Evolutionary conservation across 2,113 vertebrate species (phyloP), one percentile per base, ranked within the genome.

Genomic region (Anhinga anhinga): DNA sequence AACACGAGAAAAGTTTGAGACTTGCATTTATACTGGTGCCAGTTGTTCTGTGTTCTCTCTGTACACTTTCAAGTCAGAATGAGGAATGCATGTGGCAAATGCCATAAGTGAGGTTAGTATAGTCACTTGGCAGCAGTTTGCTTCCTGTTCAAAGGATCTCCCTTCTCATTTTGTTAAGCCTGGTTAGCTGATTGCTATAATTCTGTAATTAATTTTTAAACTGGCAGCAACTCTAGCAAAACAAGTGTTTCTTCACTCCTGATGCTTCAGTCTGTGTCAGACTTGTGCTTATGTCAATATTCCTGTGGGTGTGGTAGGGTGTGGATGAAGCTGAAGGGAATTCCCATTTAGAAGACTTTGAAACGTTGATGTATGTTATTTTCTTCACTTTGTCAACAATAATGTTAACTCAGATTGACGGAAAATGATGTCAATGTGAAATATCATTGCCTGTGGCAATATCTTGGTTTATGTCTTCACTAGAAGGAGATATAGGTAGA

Each of bases 11-110:
- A 77, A 61, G 12, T 13, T 47, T 26, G 40, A 86, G 36, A 19
- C 29, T 59, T 0, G 0, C 1, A 1, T 91, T 65, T 65, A 25
- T 61, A 7, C 10, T 69, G 62, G 8, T 90, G 49, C 21, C 32
- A 22, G 26, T 45, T 76, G 27, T 17, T 83, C 38, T 79, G 18
- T 79, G 30, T 45, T 34, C 27, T 52, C 36, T 6, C 1, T 22
- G 25, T 66, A 9, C 19, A 4, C 34, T 56, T 59, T 66, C 34
- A 52, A 47, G 49, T 61, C 19, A 65, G 52, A n/a, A 32, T 47
- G 34, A 84, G 16, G 44, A 88, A 40, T 16, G 25, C 17, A 3
- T 18, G 15, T 10, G 34, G 34, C 6, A 56, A 26, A 63, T 30
- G 5, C 32, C 6, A 0, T 16, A 11, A 30, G 42, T 16, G 19